Conservation (phyloP, 2,797 vertebrate genomes). For the Acanthopagrus latus region DNA sequence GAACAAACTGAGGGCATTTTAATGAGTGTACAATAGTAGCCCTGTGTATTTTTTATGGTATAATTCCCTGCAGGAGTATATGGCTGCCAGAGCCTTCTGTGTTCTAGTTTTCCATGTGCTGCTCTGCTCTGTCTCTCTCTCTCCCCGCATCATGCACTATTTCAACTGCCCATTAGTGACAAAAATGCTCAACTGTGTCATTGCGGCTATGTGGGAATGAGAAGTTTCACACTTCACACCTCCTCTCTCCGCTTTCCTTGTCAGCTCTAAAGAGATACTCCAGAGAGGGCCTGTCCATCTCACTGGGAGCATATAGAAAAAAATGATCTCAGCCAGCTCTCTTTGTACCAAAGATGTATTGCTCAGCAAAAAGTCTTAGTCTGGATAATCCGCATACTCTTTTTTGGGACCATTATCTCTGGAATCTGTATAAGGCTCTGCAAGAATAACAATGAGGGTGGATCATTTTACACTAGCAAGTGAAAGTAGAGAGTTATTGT, state of each 20-base stretch:
- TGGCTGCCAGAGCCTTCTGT: conserved; percentile 73
- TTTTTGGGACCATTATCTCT: background rate
- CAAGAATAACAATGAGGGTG: background rate
- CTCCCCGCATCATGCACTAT: conserved; percentile 37
- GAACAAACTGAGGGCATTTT: conserved; percentile 70
- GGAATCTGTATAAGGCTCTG: too few species aligned
- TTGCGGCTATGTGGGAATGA: conserved; percentile 47
- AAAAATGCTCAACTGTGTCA: conserved; percentile 46
- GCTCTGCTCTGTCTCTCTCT: conserved; percentile 32
- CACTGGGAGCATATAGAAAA: conserved; percentile 19
- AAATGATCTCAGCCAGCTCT: conserved; percentile 19
- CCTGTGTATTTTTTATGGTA: conserved; percentile 67
- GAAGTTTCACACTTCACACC: conserved; percentile 56
- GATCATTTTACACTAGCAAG: background rate
- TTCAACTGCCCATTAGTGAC: conserved; percentile 61
- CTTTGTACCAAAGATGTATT: background rate
- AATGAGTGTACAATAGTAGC: conserved; percentile 69
- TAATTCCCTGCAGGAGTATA: conserved; percentile 71
- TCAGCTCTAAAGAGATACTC: conserved; percentile 28
- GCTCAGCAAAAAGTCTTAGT: conserved; percentile 12
- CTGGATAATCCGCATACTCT: conserved; percentile 4
- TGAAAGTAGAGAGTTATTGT: background rate
- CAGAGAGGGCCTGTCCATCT: conserved; percentile 38
- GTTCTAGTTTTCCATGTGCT: conserved; percentile 72
- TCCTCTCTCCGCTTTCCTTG: conserved; percentile 29